These are phyloP conservation scores for Hozukius guyotensis DNA, from an alignment of 2,797 vertebrate species.

Conservation along the genomic window DNA sequence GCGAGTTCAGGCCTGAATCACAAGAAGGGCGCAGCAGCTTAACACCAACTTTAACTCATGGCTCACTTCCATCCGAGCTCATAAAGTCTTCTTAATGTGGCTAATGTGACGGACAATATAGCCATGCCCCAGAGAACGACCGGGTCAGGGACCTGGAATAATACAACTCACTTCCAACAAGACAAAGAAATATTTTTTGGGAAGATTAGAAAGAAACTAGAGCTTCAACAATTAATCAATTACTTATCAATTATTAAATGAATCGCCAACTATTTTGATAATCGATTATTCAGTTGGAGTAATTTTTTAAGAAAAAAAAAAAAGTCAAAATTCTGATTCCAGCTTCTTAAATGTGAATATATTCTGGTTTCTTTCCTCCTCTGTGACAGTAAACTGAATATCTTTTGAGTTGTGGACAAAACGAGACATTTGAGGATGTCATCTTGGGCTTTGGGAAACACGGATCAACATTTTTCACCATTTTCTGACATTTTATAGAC, in stretches of 20 bases:
- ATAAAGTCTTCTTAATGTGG: constrained; percentile 49
- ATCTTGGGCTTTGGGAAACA: too few species aligned
- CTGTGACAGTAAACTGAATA: rapidly evolving
- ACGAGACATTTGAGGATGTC: too few species aligned
- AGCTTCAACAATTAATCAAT: neutral
- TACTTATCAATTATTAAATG: too few species aligned
- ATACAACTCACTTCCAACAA: constrained; percentile 30
- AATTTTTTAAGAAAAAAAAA: too few species aligned
- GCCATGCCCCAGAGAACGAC: constrained; percentile 9
- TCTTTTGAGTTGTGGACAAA: too few species aligned
- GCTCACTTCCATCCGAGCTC: constrained; percentile 57
- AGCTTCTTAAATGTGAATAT: too few species aligned
- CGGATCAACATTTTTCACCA: too few species aligned
- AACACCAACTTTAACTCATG: constrained; percentile 63
- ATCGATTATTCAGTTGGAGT: too few species aligned
- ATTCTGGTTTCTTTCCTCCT: too few species aligned
- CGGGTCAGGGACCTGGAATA: constrained; percentile 49
- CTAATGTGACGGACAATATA: constrained; percentile 59
- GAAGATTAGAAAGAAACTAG: neutral
- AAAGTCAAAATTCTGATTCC: too few species aligned
- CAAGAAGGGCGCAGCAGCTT: constrained; percentile 57
- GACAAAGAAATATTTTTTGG: constrained; percentile 20
- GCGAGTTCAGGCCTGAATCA: constrained; percentile 45
- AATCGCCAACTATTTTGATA: too few species aligned
- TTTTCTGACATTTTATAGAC: too few species aligned